Percentiles rank a stretch among this genome's conserved stretches.
These are phyloP conservation scores for Triplophysa siluroides DNA, from an alignment of 2,113 vertebrate genomes.

Conservation along the genomic window DNA sequence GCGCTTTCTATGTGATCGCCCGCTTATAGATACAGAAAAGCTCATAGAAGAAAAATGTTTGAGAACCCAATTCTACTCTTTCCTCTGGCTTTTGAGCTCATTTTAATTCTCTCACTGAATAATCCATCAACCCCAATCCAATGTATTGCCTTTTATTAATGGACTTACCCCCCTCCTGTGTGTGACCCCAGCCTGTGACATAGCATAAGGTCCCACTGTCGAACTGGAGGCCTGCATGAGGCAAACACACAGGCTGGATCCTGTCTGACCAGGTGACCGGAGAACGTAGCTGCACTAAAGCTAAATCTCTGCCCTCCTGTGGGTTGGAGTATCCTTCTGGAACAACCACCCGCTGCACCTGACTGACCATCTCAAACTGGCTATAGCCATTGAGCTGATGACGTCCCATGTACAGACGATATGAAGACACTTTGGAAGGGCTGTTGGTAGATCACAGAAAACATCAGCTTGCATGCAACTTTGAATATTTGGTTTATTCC, in stretches of 20 bases:
- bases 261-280: constrained; percentile 59
- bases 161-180: constrained; percentile 55
- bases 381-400: constrained; percentile 43
- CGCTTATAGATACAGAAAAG: too few relatives aligned
- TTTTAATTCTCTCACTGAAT: too few relatives aligned
- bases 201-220: constrained; percentile 68
- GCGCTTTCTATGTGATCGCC: too few relatives aligned
- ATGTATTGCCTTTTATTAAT: background rate
- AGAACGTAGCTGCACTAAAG: constrained; percentile 63
- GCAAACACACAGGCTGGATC: constrained; percentile 75
- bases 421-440: constrained; percentile 33
- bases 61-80: too few relatives aligned
- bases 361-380: constrained; percentile 28
- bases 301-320: constrained; percentile 69
- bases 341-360: constrained; percentile 50
- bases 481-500: too few relatives aligned
- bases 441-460: background rate
- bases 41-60: too few relatives aligned
- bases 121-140: too few relatives aligned
- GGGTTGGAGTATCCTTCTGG: constrained; percentile 62
- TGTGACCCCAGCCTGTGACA: constrained; percentile 78
- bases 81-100: too few relatives aligned
- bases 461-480: background rate
- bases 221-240: constrained; percentile 62
- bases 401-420: constrained; percentile 49